A percentile compares a stretch with the other conserved stretches of the same genome.
These are phyloP conservation scores for Pangasius mekongensis DNA, from an alignment of 2,797 vertebrate species.

Conservation along the genomic window DNA sequence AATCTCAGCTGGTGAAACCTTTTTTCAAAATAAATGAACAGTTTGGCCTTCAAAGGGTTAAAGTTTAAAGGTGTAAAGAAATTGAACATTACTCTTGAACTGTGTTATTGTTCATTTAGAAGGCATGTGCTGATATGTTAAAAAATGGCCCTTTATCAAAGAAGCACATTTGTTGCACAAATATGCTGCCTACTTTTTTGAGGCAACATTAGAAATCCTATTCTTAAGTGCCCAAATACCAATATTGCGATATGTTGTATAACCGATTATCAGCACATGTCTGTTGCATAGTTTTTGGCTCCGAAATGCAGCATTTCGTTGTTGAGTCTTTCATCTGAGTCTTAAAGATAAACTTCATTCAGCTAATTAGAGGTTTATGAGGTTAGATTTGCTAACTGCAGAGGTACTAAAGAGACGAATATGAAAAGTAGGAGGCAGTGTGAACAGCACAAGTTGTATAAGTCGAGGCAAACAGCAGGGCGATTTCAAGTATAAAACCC, in stretches of 20 bases:
- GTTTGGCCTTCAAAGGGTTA: constrained; percentile 1
- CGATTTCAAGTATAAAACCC: constrained; percentile 58
- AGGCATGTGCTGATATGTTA: not conserved
- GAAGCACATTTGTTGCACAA: constrained; percentile 1
- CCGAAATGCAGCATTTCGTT: constrained; percentile 16
- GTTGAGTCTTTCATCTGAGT: not conserved
- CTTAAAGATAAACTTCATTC: constrained; percentile 8
- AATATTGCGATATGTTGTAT: constrained; percentile 2
- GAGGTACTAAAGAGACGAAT: constrained; percentile 21
- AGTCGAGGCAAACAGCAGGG: constrained; percentile 44
- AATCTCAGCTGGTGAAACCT: constrained; percentile 26
- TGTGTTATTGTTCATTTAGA: constrained; percentile 6
- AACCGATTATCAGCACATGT: constrained; percentile 7
- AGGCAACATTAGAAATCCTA: not conserved
- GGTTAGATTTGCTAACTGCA: constrained; percentile 37
- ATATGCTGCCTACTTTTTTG: not conserved
- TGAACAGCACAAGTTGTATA: constrained; percentile 48
- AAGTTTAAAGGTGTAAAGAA: not conserved
- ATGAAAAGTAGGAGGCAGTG: constrained; percentile 45
- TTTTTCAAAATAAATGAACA: constrained; percentile 1
- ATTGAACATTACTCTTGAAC: not conserved
- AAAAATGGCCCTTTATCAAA: constrained; percentile 2
- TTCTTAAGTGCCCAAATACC: not conserved
- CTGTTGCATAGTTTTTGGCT: constrained; percentile 43
- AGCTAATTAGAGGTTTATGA: constrained; percentile 4